Evolutionary conservation across 2,888 invertebrate species (phyloP).

Genomic region (Barypeithes pellucidus): DNA sequence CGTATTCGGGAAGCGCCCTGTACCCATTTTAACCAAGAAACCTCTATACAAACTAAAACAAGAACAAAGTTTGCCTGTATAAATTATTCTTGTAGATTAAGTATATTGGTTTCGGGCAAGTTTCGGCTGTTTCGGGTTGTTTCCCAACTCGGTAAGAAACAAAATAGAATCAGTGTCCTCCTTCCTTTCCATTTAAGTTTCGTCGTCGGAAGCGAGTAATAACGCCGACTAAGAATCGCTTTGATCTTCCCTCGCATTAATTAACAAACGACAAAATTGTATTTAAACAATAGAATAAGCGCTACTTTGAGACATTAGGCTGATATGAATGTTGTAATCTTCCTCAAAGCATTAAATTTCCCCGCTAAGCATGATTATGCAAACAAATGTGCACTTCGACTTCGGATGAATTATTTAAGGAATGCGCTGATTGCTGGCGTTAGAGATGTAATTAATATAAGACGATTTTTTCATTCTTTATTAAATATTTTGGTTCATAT

Average conservation of each 20-base stretch:
- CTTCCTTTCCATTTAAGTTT: conserved; percentile 57
- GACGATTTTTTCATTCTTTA: too few relatives aligned
- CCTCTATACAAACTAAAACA: conserved; percentile 39
- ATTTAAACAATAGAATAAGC: conserved; percentile 74
- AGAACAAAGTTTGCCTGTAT: conserved; percentile 42
- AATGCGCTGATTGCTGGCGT: conserved; percentile 17
- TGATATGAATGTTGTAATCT: conserved; percentile 57
- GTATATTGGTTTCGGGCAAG: conserved; percentile 52
- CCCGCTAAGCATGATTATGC: conserved; percentile 53
- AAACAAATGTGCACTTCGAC: conserved; percentile 55
- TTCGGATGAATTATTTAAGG: conserved; percentile 53
- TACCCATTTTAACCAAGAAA: conserved; percentile 14
- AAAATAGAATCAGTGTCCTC: conserved; percentile 57
- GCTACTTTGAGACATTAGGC: conserved; percentile 56
- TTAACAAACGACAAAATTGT: conserved; percentile 78
- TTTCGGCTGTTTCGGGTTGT: conserved; percentile 52
- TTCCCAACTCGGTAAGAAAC: conserved; percentile 53
- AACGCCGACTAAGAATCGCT: conserved; percentile 58
- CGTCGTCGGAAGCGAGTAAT: conserved; percentile 57
- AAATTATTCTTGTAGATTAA: conserved; percentile 54
- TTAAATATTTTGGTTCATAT: neutral
- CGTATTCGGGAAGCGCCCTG: too few relatives aligned
- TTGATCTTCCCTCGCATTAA: conserved; percentile 69
- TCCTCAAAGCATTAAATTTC: conserved; percentile 58
- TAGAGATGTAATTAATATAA: conserved; percentile 39